phyloP scores from a whole-genome alignment of 2,888 invertebrate genomes.

The Malthinus seriepunctatus region DNA sequence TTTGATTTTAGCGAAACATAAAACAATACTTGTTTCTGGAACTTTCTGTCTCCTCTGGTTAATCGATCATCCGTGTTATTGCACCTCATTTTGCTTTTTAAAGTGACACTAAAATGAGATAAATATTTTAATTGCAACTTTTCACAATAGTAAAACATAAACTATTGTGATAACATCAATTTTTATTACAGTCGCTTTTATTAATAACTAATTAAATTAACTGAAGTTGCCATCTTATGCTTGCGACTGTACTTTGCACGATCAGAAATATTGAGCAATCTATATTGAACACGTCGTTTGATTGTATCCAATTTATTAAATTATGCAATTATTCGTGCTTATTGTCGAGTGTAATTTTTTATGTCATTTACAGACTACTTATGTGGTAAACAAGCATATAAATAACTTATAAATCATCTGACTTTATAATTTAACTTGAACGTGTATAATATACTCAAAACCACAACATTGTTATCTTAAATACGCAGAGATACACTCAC shows the following conservation, averaged over 20 bases:
- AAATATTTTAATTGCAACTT: too few relatives aligned
- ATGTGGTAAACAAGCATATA: not conserved
- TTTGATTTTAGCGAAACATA: too few relatives aligned
- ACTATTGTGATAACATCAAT: too few relatives aligned
- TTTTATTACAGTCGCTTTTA: too few relatives aligned
- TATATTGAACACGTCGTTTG: slow-evolving; percentile 9
- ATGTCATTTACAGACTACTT: slow-evolving; percentile 5
- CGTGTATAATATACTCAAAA: slow-evolving; percentile 6
- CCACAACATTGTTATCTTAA: slow-evolving; percentile 10
- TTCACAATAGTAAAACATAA: too few relatives aligned
- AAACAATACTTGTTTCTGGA: too few relatives aligned
- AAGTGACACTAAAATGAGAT: too few relatives aligned
- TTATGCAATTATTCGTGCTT: slow-evolving; percentile 13
- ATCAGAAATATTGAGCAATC: slow-evolving; percentile 10
- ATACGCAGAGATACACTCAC: not conserved
- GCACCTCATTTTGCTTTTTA: too few relatives aligned
- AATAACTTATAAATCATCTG: not conserved
- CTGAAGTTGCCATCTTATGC: too few relatives aligned
- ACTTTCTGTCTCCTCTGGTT: too few relatives aligned
- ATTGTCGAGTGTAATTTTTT: slow-evolving; percentile 4
- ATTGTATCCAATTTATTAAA: slow-evolving; percentile 8
- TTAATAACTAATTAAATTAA: too few relatives aligned
- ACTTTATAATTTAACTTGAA: not conserved
- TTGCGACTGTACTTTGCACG: not conserved
- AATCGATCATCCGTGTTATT: too few relatives aligned